These are phyloP conservation scores for Limnephilus rhombicus DNA, from an alignment of 2,888 invertebrate genomes.

Conservation along the genomic window DNA sequence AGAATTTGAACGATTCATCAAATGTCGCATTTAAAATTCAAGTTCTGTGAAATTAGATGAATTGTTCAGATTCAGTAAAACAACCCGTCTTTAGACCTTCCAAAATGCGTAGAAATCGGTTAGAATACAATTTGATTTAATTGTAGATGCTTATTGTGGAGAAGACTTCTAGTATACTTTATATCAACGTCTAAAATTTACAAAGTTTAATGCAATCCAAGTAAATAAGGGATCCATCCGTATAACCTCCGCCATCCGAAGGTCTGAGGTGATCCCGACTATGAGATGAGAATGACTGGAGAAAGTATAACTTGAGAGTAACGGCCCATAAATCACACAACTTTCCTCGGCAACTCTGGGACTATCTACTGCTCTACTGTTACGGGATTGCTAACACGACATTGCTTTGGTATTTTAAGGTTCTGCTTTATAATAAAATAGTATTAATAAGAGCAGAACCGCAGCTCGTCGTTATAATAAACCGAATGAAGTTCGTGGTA, in stretches of 20 bases:
- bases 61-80: no score
- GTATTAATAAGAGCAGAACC: neutral
- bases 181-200: conserved; percentile 5
- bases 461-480: neutral
- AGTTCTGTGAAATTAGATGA: no score
- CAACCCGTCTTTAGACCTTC: neutral
- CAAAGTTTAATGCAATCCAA: conserved; percentile 28
- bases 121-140: neutral
- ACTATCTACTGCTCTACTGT: neutral
- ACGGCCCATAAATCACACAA: conserved; percentile 9
- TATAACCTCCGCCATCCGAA: conserved; percentile 29
- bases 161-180: neutral
- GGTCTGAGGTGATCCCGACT: neutral
- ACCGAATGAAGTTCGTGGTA: neutral
- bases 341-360: neutral
- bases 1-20: no score
- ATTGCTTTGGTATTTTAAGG: neutral
- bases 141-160: neutral
- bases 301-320: conserved; percentile 17
- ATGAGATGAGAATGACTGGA: conserved; percentile 32
- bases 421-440: neutral
- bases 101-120: neutral
- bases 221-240: conserved; percentile 36
- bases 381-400: neutral
- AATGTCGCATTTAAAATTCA: no score